phyloP scores from a whole-genome alignment of 2,113 vertebrate genomes.

The Struthidea cinerea region DNA sequence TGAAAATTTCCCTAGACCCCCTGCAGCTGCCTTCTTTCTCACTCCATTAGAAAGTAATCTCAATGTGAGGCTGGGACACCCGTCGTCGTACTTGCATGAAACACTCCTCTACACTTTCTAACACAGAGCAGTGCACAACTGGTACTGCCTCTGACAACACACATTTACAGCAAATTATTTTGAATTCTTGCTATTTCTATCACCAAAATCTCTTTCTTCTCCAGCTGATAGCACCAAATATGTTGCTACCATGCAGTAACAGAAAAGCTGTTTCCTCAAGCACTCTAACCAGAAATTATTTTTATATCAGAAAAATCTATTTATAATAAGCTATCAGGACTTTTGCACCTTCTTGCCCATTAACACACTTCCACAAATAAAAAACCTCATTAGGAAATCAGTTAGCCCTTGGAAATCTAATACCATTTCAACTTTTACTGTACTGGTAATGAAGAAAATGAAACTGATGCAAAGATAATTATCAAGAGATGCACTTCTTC shows the following conservation, averaged over 20 bases:
- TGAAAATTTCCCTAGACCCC: background rate
- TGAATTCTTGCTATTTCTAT: background rate
- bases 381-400: background rate
- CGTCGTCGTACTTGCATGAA: background rate
- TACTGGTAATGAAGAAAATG: background rate
- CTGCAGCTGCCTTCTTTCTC: background rate
- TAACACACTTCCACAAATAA: background rate
- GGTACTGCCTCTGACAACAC: background rate
- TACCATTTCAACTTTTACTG: background rate
- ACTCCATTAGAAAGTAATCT: background rate
- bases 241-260: background rate
- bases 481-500: background rate
- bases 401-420: background rate
- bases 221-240: background rate
- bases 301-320: background rate
- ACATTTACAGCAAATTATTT: background rate
- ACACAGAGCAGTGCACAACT: background rate
- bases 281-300: background rate
- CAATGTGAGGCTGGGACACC: accelerated
- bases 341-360: background rate
- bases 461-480: background rate
- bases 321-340: background rate
- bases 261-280: background rate
- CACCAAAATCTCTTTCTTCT: background rate
- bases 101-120: background rate